These are phyloP conservation scores for Tetragnatha versicolor DNA, from an alignment of 1,140 invertebrate genomes.

Conservation along the genomic window DNA sequence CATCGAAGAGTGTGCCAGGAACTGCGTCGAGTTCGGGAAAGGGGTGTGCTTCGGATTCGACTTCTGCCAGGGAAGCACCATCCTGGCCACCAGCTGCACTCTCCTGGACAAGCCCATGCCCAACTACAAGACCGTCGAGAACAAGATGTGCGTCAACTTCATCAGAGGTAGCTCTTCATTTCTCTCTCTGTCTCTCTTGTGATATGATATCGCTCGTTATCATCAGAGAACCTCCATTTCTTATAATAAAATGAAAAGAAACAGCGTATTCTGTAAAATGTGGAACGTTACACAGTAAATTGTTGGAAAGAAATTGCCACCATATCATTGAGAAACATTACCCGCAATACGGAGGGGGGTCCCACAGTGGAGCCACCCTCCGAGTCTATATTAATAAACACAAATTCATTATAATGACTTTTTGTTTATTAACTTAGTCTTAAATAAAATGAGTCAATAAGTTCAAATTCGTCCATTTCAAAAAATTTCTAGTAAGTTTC, in stretches of 20 bases:
- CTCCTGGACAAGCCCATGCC: slow-evolving; percentile 10
- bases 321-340: too few species aligned
- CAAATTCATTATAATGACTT: too few species aligned
- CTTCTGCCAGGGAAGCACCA: slow-evolving; percentile 25
- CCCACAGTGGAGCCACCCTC: too few species aligned
- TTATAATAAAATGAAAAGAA: not conserved
- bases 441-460: too few species aligned
- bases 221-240: not conserved
- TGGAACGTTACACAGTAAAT: not conserved
- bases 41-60: slow-evolving; percentile 36
- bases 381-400: too few species aligned
- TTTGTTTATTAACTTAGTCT: too few species aligned
- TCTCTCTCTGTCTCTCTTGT: not conserved
- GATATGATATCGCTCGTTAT: not conserved
- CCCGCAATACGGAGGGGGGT: too few species aligned
- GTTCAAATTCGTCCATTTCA: too few species aligned
- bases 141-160: slow-evolving; percentile 17
- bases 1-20: slow-evolving; percentile 37
- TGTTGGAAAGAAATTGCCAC: too few species aligned
- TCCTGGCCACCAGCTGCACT: slow-evolving; percentile 6
- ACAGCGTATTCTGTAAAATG: not conserved
- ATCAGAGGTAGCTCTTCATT: slow-evolving; percentile 18
- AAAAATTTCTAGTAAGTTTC: too few species aligned
- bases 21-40: slow-evolving; percentile 21
- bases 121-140: not conserved